Percentiles rank a stretch among this genome's conserved stretches.
phyloP scores from a whole-genome alignment of 2,888 invertebrate species.

The Rutpela maculata region DNA sequence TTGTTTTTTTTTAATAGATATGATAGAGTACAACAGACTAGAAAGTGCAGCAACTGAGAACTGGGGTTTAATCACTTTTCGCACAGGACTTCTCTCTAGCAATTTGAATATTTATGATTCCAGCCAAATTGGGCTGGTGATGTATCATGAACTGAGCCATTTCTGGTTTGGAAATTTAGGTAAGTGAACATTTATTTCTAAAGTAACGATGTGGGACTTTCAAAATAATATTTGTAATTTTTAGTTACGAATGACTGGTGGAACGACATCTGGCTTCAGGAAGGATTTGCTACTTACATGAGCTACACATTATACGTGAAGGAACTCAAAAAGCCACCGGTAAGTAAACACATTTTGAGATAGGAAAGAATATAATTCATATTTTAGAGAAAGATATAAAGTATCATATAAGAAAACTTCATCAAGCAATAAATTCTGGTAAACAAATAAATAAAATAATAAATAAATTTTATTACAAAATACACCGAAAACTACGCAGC shows the following conservation, averaged over 20 bases:
- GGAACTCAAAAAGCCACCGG: conserved; percentile 22
- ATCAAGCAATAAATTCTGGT: too few relatives aligned
- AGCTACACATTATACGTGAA: conserved; percentile 54
- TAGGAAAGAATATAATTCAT: too few relatives aligned
- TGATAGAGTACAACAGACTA: conserved; percentile 62
- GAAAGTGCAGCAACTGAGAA: conserved; percentile 62
- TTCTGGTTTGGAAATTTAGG: conserved; percentile 67
- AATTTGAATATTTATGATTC: conserved; percentile 47
- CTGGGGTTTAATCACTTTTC: conserved; percentile 65
- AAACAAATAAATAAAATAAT: too few relatives aligned
- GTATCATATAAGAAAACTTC: too few relatives aligned
- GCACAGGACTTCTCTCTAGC: conserved; percentile 55
- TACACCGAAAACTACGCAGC: too few relatives aligned
- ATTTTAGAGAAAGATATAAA: too few relatives aligned
- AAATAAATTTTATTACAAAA: too few relatives aligned
- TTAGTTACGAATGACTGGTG: conserved; percentile 65
- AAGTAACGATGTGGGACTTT: neutral
- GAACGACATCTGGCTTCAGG: conserved; percentile 66
- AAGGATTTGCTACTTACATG: conserved; percentile 64
- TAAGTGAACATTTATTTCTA: conserved; percentile 44
- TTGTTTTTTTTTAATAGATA: conserved; percentile 56
- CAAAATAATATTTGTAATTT: conserved; percentile 40
- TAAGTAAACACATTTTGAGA: conserved; percentile 27
- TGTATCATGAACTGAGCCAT: conserved; percentile 63
- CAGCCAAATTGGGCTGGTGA: conserved; percentile 53